A percentile compares a stretch with the other conserved stretches of the same genome.
Conservation (phyloP, 2,888 invertebrate species). For the Onthophagus sagittarius region DNA sequence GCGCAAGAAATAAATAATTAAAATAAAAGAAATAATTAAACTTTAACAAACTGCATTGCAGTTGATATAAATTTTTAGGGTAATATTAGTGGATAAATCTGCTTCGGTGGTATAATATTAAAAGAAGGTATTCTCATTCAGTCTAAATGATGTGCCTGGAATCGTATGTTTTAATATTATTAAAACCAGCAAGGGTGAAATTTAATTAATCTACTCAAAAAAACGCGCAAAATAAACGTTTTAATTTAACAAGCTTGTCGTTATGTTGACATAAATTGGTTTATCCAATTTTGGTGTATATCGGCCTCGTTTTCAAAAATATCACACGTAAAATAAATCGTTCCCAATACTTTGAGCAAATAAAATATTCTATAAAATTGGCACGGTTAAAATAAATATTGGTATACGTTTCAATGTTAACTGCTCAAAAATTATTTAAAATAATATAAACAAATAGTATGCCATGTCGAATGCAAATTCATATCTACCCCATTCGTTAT, state of each 20-base stretch:
- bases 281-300: neutral
- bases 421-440: neutral
- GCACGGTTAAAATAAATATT: neutral
- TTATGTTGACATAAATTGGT: neutral
- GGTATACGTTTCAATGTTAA: neutral
- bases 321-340: neutral
- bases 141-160: too few relatives aligned
- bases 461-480: too few relatives aligned
- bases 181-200: neutral
- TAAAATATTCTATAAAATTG: neutral
- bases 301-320: neutral
- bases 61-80: too few relatives aligned
- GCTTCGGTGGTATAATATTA: too few relatives aligned
- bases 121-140: too few relatives aligned
- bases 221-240: neutral
- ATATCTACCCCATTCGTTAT: too few relatives aligned
- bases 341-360: neutral
- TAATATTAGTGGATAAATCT: too few relatives aligned
- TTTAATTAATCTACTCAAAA: neutral
- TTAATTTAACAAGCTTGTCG: neutral
- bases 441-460: neutral
- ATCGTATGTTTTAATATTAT: too few relatives aligned
- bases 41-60: too few relatives aligned
- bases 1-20: too few relatives aligned
- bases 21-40: too few relatives aligned